Conservation (phyloP, 2,888 invertebrate genomes). For the Drosophila anomalata region DNA sequence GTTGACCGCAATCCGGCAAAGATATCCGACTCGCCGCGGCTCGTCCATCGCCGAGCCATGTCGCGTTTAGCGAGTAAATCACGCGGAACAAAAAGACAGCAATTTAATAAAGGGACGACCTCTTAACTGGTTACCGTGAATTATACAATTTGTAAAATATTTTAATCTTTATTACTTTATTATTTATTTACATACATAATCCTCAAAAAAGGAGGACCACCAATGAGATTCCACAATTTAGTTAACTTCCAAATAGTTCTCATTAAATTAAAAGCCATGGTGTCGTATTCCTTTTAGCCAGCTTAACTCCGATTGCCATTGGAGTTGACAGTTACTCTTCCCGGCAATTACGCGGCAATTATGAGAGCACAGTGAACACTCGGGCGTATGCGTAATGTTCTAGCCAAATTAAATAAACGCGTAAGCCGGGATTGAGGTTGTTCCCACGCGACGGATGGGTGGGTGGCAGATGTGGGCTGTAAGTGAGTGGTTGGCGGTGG, state of each 20-base stretch:
- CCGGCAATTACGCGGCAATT: conserved; percentile 37
- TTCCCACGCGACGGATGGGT: not conserved
- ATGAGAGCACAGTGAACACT: conserved; percentile 13
- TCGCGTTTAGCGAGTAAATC: not conserved
- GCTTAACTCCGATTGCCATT: conserved; percentile 4
- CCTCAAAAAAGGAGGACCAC: no score
- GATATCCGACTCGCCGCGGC: not conserved
- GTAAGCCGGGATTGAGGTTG: conserved; percentile 32
- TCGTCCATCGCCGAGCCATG: not conserved
- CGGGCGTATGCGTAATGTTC: conserved; percentile 15
- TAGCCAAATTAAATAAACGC: conserved; percentile 45
- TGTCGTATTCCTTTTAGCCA: not conserved
- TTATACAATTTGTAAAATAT: no score
- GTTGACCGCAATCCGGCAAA: not conserved
- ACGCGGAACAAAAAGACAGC: not conserved
- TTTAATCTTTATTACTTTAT: no score
- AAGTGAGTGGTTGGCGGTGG: conserved; percentile 4
- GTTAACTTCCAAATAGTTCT: not conserved
- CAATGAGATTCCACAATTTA: not conserved
- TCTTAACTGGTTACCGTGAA: not conserved
- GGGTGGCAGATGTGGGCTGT: conserved; percentile 1
- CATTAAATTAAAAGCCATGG: not conserved
- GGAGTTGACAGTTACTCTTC: conserved; percentile 22
- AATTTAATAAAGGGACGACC: not conserved
- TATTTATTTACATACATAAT: no score